phyloP scores from a whole-genome alignment of 2,113 vertebrate species.

The Gymnorhina tibicen region DNA sequence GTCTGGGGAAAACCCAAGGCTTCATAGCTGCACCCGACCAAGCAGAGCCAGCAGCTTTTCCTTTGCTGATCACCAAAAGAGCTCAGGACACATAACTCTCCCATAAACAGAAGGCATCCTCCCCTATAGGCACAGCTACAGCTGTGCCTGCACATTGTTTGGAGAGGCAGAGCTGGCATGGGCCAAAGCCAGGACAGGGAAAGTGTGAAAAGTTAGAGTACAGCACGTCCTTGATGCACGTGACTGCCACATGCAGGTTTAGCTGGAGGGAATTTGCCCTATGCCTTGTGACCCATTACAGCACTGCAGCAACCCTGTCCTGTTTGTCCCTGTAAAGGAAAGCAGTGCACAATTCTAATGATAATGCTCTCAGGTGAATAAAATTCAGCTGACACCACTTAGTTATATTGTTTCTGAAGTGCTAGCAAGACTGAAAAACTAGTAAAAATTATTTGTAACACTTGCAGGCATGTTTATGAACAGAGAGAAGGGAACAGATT shows the following conservation, averaged over 20 bases:
- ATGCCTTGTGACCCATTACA: neutral
- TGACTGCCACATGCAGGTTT: neutral
- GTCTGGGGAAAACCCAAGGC: neutral
- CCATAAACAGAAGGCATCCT: neutral
- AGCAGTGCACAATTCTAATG: neutral
- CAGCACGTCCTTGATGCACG: neutral
- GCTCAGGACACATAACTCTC: neutral
- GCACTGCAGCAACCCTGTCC: neutral
- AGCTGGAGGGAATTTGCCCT: neutral
- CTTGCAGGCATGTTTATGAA: neutral
- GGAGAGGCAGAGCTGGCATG: neutral
- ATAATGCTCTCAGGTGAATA: neutral
- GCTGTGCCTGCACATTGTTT: neutral
- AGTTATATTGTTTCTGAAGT: neutral
- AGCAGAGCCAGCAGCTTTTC: neutral
- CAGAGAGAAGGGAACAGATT: neutral
- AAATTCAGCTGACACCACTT: conserved; percentile 23
- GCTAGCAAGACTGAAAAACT: neutral
- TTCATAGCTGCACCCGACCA: neutral
- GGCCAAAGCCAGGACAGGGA: neutral
- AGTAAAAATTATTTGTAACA: conserved; percentile 15
- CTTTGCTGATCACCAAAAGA: fast-evolving
- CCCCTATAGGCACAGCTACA: neutral
- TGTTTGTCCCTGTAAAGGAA: neutral
- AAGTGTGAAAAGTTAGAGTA: neutral